Evolutionary conservation across 2,888 invertebrate genomes (phyloP).

Genomic region (Hirtodrosophila duncani): DNA sequence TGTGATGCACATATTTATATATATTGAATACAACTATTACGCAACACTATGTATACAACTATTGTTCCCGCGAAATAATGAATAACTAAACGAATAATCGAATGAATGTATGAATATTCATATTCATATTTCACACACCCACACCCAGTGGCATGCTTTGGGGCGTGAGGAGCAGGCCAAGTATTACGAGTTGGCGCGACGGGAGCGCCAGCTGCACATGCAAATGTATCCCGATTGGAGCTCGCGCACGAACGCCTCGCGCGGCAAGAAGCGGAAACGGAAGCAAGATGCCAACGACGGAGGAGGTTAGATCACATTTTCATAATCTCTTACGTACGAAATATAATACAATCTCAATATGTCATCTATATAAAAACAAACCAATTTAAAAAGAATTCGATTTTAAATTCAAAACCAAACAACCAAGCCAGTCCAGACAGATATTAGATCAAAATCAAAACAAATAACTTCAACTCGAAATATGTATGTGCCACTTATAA

Average conservation of each 20-base stretch:
- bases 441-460: neutral
- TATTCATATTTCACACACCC: slow-evolving; percentile 3
- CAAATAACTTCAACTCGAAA: too few species aligned
- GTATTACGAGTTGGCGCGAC: slow-evolving; percentile 99
- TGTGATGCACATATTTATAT: neutral
- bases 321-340: slow-evolving; percentile 38
- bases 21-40: slow-evolving; percentile 21
- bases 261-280: slow-evolving; percentile 99
- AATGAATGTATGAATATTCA: slow-evolving; percentile 1
- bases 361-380: slow-evolving; percentile 15
- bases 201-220: slow-evolving; percentile 99
- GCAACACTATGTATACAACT: slow-evolving; percentile 13
- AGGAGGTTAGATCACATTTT: slow-evolving; percentile 84
- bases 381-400: slow-evolving; percentile 6
- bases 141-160: slow-evolving; percentile 97
- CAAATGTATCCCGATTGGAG: slow-evolving; percentile 99
- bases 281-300: slow-evolving; percentile 98
- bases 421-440: neutral
- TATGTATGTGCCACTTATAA: too few species aligned
- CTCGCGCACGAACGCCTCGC: slow-evolving; percentile 99
- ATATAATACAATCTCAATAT: slow-evolving; percentile 8
- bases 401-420: neutral
- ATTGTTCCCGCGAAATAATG: slow-evolving; percentile 25
- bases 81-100: too few species aligned
- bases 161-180: slow-evolving; percentile 99